Evolutionary conservation across 2,797 vertebrate genomes (phyloP).

Genomic region (Cryptoprocta ferox): DNA sequence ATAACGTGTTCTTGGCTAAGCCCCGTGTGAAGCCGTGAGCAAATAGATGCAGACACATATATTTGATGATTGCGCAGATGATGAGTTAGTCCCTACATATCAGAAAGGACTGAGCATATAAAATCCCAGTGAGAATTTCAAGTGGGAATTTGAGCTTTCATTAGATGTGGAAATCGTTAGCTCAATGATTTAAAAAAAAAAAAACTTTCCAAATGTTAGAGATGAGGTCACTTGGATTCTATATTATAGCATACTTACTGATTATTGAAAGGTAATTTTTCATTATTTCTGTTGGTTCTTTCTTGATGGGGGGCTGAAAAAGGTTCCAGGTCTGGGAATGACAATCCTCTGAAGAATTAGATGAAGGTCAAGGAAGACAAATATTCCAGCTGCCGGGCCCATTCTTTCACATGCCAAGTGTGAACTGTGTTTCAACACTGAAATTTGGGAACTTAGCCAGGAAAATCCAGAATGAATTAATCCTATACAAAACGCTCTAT

Average conservation of each 20-base stretch:
- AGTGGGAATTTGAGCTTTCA: neutral
- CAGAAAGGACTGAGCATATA: neutral
- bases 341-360: conserved; percentile 3
- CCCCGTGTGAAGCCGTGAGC: fast-evolving
- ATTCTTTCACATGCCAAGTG: neutral
- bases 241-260: neutral
- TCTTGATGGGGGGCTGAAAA: neutral
- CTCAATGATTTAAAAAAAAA: neutral
- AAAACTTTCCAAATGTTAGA: neutral
- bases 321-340: neutral
- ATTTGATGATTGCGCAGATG: too few relatives aligned
- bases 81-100: neutral
- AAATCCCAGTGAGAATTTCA: neutral
- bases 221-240: neutral
- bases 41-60: neutral
- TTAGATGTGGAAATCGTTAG: neutral
- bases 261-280: conserved; percentile 25
- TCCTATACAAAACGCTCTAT: neutral
- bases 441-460: conserved; percentile 12
- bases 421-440: neutral
- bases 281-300: neutral
- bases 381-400: neutral
- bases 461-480: conserved; percentile 26
- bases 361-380: neutral
- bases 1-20: neutral